Base-by-base conservation (phyloP, 2,113 vertebrate genomes). In the Regulus satrapa region DNA sequence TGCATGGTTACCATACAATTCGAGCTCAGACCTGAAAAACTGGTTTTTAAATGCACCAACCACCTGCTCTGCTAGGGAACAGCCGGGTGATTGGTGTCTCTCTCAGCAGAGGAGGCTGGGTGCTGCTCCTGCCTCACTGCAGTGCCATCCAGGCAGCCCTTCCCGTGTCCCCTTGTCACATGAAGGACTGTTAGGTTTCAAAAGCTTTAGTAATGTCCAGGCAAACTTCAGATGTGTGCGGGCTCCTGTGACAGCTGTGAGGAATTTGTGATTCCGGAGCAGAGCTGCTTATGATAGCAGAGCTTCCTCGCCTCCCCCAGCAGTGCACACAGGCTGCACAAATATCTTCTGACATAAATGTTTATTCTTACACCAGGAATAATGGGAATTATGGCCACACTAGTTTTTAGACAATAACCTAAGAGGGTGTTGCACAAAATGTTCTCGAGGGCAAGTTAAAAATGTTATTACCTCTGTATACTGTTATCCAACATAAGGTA, bases 11-110 rank as follows among this genome's bases (percentile, higher is more conserved):
- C 92, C 63, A 6, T 11, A 32, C 67, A 83, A 10, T 66, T 49
- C 64, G 45, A 95, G 71, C 85, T 90, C 92, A 95, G 88, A 95
- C 94, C 75, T 93, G 95, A 95, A 97, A 95, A 96, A 96, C 94
- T 90, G 90, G 88, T 97, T 96, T 89, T 75, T 58, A 17, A 31
- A 51, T 51, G 85, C 63, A 41, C 34, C 52, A 81, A 25, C 46
- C 73, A 67, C 82, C 90, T 76, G 74, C 49, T 92, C 58, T 80
- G 85, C 59, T 21, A 9, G 71, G 78, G 85, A 92, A 46, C 6
- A 1, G 85, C 69, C 71, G 28, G 56, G 66, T 69, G 45, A 40
- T 62, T 94, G 58, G 34, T 82, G 52, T 40, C 73, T 64, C 18
- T 24, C 17, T 83, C 78, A 73, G 62, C 71, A 68, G 66, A 0